Percentiles rank a stretch among this genome's conserved stretches.
Conservation (phyloP, 2,113 vertebrate species). For the Plectropomus leopardus region DNA sequence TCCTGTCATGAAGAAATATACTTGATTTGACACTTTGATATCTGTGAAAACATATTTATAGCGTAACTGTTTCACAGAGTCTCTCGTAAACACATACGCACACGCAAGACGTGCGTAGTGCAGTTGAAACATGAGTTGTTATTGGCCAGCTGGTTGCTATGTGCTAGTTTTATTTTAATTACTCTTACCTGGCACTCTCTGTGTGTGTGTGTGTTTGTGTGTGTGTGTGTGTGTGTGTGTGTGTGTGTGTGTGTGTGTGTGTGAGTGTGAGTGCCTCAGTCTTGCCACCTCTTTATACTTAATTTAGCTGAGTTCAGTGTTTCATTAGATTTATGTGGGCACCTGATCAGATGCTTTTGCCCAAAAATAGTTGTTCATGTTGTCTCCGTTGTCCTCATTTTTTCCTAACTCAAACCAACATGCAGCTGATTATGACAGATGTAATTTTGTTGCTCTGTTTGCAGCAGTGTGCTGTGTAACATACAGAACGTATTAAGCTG, state of each 20-base stretch:
- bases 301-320: too few relatives aligned
- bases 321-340: background rate
- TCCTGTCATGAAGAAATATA: conserved; percentile 20
- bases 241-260: background rate
- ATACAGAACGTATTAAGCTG: background rate
- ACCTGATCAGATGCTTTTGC: background rate
- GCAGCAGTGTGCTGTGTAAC: background rate
- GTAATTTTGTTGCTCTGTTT: background rate
- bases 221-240: background rate
- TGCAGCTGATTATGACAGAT: background rate
- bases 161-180: conserved; percentile 30
- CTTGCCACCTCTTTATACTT: background rate
- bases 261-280: background rate
- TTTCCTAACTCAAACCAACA: background rate
- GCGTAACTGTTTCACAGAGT: background rate
- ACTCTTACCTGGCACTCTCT: background rate
- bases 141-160: conserved; percentile 18
- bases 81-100: background rate
- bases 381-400: too few relatives aligned
- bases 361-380: background rate
- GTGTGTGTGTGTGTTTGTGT: too few relatives aligned
- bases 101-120: background rate
- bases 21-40: conserved; percentile 13
- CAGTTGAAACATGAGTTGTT: conserved; percentile 37
- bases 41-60: background rate